Evolutionary conservation across 2,113 vertebrate species (phyloP), one percentile per base, ranked within the genome.

Genomic region (Hepsetus odoe): DNA sequence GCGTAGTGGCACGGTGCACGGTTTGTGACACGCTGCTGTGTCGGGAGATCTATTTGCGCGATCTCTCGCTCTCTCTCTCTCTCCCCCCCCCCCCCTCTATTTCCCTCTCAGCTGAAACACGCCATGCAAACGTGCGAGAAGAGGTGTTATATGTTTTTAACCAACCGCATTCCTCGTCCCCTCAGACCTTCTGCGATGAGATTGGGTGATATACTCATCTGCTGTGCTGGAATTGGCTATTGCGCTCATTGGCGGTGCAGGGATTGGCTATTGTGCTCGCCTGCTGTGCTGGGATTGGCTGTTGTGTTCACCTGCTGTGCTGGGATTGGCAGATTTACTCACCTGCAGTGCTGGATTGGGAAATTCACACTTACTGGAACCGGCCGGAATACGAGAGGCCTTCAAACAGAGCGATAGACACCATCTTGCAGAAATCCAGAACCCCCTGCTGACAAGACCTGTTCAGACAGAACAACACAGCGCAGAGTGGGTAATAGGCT

Each of bases 1-100:
- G 84, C 90, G 85, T 86, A 88, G 89, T 88, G 86, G n/a, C 91
- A 82, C 85, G 68, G 75, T 24, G 28, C 85, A 73, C 85, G 89
- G 90, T 92, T 90, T 90, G 84, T 94, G 92, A 93, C 94, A 93
- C 90, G 18, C 66, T 69, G 40, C 86, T 87, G 82, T 87, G 85
- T 89, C 89, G 89, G 90, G 88, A 90, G 92, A 90, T 92, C 91
- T 72, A 22, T 68, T 80, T 59, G 72, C 70, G 33, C 79, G 53
- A 74, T 28, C 20, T 58, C 79, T 71, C 73, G 74, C 82, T 56
- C 76, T 62, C 73, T 35, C 87, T 85, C 81, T 86, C 83, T 46
- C 44, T 46, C 44, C 0, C 44, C 18, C 44, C 18, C 44, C 9
- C 44, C 9, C 44, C 18, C 44, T 42, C 4, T 42, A 12, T 16